Evolutionary conservation across 2,797 vertebrate species (phyloP), one percentile per base, ranked within the genome.

Genomic region (Chaenodraco wilsoni): DNA sequence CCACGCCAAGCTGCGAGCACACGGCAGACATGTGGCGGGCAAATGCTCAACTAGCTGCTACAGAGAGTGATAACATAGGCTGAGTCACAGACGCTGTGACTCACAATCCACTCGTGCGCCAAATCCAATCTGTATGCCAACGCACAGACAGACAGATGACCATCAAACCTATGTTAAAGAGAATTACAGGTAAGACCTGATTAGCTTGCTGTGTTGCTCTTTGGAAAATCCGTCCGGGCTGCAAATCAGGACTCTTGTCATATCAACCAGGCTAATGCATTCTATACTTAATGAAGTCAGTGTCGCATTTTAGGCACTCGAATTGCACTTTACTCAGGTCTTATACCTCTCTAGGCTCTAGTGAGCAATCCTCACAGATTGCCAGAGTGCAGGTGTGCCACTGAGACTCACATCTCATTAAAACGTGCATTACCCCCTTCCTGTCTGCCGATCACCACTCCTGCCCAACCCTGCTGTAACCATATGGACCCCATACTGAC

Each of bases 401-500:
- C 79, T 78, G 89, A 88, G 85, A 89, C 84, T 84, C 73, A 86
- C 82, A 85, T 92, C 90, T 93, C 91, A 94, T 94, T 93, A 93
- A 93, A 94, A 88, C 65, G 64, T 91, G 90, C 84, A 93, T 89
- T 90, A 88, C 86, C 83, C 79, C 85, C 87, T 80, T 82, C 74
- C 84, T 69, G 78, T 70, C 86, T 84, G 71, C 46, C 75, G 43
- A 72, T 80, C 83, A 80, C 64, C 7, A 15, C 74, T 81, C 82
- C 78, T 70, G 72, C 74, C 81, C 84, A 86, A 58, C 78, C 90
- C 84, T 65, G 83, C 86, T 85, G 84, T 79, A 92, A 88, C 91
- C 93, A 92, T 93, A 95, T 93, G 94, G 92, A 89, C 93, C 91
- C 78, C 93, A 94, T 90, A 93, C 92, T 16, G 91, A 87, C 87